These are phyloP conservation scores for Archilochus colubris DNA, from an alignment of 2,113 vertebrate genomes.

Conservation along the genomic window DNA sequence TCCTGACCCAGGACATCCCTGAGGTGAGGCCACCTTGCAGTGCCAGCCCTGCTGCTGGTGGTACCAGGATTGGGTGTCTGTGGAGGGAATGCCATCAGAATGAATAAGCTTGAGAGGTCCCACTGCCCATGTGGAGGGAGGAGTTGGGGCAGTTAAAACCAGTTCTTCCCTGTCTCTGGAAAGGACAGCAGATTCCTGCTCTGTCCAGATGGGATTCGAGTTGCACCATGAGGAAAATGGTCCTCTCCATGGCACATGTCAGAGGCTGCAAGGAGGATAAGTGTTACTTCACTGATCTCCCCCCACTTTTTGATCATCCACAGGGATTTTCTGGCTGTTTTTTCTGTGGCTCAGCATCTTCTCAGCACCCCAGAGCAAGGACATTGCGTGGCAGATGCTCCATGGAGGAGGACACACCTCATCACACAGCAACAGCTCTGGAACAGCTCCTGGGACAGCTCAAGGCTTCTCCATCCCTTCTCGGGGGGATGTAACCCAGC, in stretches of 20 bases:
- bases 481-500: not conserved
- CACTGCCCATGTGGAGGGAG: not conserved
- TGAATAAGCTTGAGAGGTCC: not conserved
- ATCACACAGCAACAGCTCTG: not conserved
- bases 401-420: not conserved
- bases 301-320: not conserved
- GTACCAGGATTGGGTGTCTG: not conserved
- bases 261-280: constrained; percentile 11
- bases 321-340: not conserved
- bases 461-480: not conserved
- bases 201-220: constrained; percentile 7
- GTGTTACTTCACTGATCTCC: not conserved
- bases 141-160: not conserved
- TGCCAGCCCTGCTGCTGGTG: not conserved
- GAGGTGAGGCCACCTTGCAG: not conserved
- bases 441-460: not conserved
- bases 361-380: constrained; percentile 37
- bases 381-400: not conserved
- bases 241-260: not conserved
- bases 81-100: not conserved
- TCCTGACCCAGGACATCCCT: not conserved
- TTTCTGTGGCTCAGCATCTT: constrained; percentile 21
- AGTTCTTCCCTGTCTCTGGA: not conserved
- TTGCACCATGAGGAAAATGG: not conserved
- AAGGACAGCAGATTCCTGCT: not conserved